These are phyloP conservation scores for Anarsia innoxiella DNA, from an alignment of 2,888 invertebrate species.

Conservation along the genomic window DNA sequence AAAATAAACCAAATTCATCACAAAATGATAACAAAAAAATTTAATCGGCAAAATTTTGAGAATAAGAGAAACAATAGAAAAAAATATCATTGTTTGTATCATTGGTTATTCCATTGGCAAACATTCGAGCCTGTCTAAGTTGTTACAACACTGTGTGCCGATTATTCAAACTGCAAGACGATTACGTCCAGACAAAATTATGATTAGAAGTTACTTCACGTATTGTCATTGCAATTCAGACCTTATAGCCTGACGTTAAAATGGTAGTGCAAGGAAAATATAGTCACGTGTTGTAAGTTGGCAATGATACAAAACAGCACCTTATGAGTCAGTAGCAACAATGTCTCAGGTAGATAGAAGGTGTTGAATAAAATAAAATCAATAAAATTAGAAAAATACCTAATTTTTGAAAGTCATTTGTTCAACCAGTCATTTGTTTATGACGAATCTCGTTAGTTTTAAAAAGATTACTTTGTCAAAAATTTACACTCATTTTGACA, in stretches of 20 bases:
- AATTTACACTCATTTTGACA: too few relatives aligned
- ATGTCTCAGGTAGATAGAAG: not conserved
- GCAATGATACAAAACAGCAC: conserved; percentile 45
- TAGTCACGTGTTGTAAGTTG: conserved; percentile 21
- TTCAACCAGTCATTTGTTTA: too few relatives aligned
- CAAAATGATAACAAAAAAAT: not conserved
- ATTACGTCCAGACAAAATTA: conserved; percentile 42
- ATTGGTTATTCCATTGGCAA: conserved; percentile 49
- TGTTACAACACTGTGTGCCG: conserved; percentile 46
- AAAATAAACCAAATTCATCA: not conserved
- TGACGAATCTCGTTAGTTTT: too few relatives aligned
- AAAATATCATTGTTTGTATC: conserved; percentile 22
- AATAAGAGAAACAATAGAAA: conserved; percentile 22
- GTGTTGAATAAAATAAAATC: too few relatives aligned
- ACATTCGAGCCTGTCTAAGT: conserved; percentile 27
- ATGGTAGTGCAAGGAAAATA: conserved; percentile 13
- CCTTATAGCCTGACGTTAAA: conserved; percentile 23
- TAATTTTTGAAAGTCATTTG: too few relatives aligned
- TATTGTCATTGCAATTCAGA: conserved; percentile 26
- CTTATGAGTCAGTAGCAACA: conserved; percentile 48
- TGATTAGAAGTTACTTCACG: conserved; percentile 22
- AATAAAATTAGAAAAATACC: too few relatives aligned
- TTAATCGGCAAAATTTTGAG: conserved; percentile 5
- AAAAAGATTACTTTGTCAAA: too few relatives aligned
- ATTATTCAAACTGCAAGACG: conserved; percentile 57